Evolutionary conservation across 2,113 vertebrate species (phyloP), one percentile per base, ranked within the genome.

Genomic region (Ptilorrhoa leucosticta): DNA sequence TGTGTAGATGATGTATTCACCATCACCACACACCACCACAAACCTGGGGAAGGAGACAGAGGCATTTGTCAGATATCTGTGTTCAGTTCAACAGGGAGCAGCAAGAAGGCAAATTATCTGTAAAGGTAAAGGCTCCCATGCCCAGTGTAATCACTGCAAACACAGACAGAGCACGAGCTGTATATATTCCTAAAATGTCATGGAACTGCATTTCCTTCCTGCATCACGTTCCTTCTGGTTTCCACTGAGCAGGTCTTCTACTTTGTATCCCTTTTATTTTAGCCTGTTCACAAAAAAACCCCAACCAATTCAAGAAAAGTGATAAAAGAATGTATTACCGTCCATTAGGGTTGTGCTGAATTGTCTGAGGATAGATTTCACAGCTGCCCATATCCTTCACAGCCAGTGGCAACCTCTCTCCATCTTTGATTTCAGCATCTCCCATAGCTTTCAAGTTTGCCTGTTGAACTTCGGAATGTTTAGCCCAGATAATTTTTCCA

Each of bases 331-430:
- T 5, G 4, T 12, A 86, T 92, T 98, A 99, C 99, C 99, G 98
- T 97, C 99, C 99, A 47, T 99, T 99, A 9, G 99, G 99, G 93
- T 99, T 99, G 95, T 99, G 99, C 91, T 99, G 99, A 95, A 99
- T 99, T 31, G 99, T 99, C 97, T 99, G 99, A 72, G 99, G 99
- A 95, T 99, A 99, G 95, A 99, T 99, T 97, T 99, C 99, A 97
- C 99, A 99, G 97, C 99, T 99, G 82, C 99, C 99, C 99, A 99
- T 99, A 87, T 99, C 99, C 97, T 99, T 99, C 28, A 99, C 99
- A 70, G 99, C 99, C 94, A 99, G 96, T 0, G 99, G 99, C 72
- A 99, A 96, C 92, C 99, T 98, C 96, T 99, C 99, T 71, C 99
- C 99, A 22, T 99, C 99, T 97, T 99, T 99, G 94, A 99, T 99